A percentile compares a stretch with the other conserved stretches of the same genome.
Conservation (phyloP, 2,113 vertebrate species). For the Rhineura floridana region DNA sequence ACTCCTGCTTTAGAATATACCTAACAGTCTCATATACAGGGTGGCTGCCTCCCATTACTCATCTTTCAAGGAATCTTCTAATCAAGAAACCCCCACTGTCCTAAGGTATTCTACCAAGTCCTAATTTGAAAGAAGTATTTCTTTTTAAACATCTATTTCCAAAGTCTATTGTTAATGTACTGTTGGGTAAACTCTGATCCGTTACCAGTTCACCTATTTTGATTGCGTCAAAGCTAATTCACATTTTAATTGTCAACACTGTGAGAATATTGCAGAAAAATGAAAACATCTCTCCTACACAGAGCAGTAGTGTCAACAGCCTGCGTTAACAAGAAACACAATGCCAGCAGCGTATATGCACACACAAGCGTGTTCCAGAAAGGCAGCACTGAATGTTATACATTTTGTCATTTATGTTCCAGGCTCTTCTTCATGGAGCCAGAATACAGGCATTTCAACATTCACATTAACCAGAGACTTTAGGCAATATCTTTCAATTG, state of each 20-base stretch:
- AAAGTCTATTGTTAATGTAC: neutral
- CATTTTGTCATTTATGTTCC: conserved; percentile 16
- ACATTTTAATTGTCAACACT: neutral
- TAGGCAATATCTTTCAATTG: conserved; percentile 48
- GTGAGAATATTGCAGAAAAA: neutral
- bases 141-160: neutral
- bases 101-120: neutral
- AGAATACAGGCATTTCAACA: conserved; percentile 44
- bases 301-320: neutral
- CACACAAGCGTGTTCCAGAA: neutral
- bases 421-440: conserved; percentile 48
- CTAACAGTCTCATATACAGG: too few species aligned
- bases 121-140: neutral
- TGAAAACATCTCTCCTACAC: neutral
- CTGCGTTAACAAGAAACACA: neutral
- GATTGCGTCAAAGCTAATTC: neutral
- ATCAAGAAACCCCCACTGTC: neutral
- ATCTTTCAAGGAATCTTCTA: too few species aligned
- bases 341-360: neutral
- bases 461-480: conserved; percentile 37
- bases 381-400: neutral
- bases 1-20: too few species aligned
- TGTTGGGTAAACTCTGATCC: neutral
- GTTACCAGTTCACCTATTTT: neutral
- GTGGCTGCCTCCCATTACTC: too few species aligned